Conservation (phyloP, 2,113 vertebrate species). For the Trematomus loennbergii region DNA sequence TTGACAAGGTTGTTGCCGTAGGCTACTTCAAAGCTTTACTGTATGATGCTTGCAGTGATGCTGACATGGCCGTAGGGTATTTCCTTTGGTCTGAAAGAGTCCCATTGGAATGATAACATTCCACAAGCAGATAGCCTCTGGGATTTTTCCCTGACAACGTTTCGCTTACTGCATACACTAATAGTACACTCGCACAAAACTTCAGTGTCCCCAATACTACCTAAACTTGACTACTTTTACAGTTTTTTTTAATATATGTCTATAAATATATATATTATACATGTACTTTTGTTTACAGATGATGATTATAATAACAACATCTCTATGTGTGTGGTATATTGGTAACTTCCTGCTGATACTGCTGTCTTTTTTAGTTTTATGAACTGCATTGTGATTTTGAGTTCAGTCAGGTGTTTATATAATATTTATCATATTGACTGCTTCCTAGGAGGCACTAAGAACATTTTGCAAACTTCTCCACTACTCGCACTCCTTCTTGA, state of each 20-base stretch:
- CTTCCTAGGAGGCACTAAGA: not conserved
- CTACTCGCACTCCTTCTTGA: conserved; percentile 14
- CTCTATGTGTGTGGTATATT: too few relatives aligned
- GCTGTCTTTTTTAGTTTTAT: not conserved
- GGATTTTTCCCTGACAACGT: conserved; percentile 19
- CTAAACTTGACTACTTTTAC: not conserved
- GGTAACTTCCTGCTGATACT: not conserved
- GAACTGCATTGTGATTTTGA: not conserved
- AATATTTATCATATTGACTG: conserved; percentile 20
- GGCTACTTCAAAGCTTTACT: conserved; percentile 66
- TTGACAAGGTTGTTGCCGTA: conserved; percentile 65
- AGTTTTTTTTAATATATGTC: not conserved
- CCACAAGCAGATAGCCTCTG: conserved; percentile 8
- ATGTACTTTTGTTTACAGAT: too few relatives aligned
- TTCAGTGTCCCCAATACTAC: not conserved
- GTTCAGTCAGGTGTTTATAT: not conserved
- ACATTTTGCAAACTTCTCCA: not conserved
- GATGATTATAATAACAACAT: too few relatives aligned
- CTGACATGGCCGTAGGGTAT: conserved; percentile 58
- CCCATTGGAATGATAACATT: conserved; percentile 35
- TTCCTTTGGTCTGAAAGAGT: conserved; percentile 56
- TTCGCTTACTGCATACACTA: conserved; percentile 5
- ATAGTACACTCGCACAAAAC: not conserved
- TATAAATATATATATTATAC: too few relatives aligned
- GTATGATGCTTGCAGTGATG: conserved; percentile 46